Conservation (phyloP, 2,888 invertebrate genomes). For the Lissocephala sabroskyi region DNA sequence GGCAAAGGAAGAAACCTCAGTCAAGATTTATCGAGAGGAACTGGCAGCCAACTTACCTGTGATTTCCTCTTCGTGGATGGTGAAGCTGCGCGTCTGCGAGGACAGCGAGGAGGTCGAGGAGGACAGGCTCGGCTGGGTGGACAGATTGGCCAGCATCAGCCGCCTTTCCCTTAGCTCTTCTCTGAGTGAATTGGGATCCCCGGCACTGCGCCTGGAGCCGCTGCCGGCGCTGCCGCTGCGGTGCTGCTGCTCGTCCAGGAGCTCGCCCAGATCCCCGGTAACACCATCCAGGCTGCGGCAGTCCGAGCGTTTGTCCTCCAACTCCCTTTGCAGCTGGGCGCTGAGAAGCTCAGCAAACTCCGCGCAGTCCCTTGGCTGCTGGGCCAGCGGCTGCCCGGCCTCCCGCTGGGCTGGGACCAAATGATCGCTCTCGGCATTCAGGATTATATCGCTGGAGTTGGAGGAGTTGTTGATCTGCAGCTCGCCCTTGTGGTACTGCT, state of each 20-base stretch:
- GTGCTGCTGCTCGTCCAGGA: conserved; percentile 29
- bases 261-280: conserved; percentile 63
- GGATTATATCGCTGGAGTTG: conserved; percentile 49
- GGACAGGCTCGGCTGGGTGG: conserved; percentile 68
- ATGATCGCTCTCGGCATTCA: conserved; percentile 62
- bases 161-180: conserved; percentile 71
- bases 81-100: conserved; percentile 70
- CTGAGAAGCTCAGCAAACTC: conserved; percentile 88
- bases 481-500: conserved; percentile 47
- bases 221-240: conserved; percentile 17
- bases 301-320: conserved; percentile 75
- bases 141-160: conserved; percentile 71
- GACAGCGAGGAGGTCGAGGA: conserved; percentile 70
- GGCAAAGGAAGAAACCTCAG: no score
- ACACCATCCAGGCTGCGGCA: conserved; percentile 65
- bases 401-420: conserved; percentile 44
- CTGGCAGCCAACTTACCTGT: no score
- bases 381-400: conserved; percentile 13
- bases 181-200: conserved; percentile 66
- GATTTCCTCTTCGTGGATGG: conserved; percentile 70
- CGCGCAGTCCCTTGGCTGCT: conserved; percentile 77
- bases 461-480: conserved; percentile 46
- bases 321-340: conserved; percentile 84
- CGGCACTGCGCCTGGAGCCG: conserved; percentile 48
- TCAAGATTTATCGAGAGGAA: no score